Conservation (phyloP, 2,797 vertebrate species). For the Ptychadena robeensis region DNA sequence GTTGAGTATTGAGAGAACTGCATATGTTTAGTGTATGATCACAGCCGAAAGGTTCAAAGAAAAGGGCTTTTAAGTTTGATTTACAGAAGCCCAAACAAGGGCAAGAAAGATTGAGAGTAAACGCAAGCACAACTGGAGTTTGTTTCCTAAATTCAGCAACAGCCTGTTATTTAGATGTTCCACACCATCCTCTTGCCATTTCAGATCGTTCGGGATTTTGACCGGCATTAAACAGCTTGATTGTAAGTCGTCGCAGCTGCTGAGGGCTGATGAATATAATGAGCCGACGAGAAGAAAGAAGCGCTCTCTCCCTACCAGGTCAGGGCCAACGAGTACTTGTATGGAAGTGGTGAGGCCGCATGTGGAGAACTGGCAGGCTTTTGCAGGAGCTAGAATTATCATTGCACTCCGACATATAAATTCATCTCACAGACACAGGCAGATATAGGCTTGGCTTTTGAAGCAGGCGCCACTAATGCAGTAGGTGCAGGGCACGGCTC, state of each 20-base stretch:
- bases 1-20: slow-evolving; percentile 8
- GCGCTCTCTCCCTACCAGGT: slow-evolving; percentile 32
- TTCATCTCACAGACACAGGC: slow-evolving; percentile 61
- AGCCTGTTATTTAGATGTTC: slow-evolving; percentile 43
- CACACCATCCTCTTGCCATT: slow-evolving; percentile 36
- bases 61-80: neutral
- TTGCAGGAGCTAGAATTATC: slow-evolving; percentile 43
- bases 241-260: slow-evolving; percentile 52
- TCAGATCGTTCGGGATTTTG: slow-evolving; percentile 42
- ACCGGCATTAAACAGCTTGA: slow-evolving; percentile 55
- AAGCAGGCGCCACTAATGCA: slow-evolving; percentile 66
- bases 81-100: neutral
- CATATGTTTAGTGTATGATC: slow-evolving; percentile 4
- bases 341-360: slow-evolving; percentile 48
- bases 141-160: slow-evolving; percentile 21
- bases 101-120: neutral
- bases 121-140: neutral
- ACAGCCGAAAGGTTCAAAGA: slow-evolving; percentile 17
- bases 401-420: slow-evolving; percentile 31
- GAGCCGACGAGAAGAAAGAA: slow-evolving; percentile 48
- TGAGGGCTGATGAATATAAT: slow-evolving; percentile 53
- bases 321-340: slow-evolving; percentile 56
- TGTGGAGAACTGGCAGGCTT: slow-evolving; percentile 56
- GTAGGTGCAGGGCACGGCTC: slow-evolving; percentile 69
- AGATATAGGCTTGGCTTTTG: slow-evolving; percentile 58